Evolutionary conservation across 2,113 vertebrate species (phyloP).

Genomic region (Vombatus ursinus): DNA sequence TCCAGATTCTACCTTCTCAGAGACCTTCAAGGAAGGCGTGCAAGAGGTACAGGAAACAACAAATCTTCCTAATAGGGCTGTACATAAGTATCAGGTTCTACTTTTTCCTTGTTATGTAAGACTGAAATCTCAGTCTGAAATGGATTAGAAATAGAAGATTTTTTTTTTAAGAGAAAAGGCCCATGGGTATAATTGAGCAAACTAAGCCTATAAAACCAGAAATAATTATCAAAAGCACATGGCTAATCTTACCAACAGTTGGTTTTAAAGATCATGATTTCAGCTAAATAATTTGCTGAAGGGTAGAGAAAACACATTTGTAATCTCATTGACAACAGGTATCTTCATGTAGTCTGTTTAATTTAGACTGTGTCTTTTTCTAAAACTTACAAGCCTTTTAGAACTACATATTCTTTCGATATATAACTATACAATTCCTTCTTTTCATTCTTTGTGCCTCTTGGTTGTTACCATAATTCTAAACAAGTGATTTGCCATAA

Average conservation of each 20-base stretch:
- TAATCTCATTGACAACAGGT: background rate
- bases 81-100: constrained; percentile 57
- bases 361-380: background rate
- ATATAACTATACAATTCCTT: background rate
- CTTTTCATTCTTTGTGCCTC: background rate
- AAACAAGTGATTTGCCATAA: background rate
- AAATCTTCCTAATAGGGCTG: constrained; percentile 24
- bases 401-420: background rate
- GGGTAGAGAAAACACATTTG: background rate
- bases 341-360: background rate
- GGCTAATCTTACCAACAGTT: constrained; percentile 71
- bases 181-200: constrained; percentile 73
- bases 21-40: constrained; percentile 94
- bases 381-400: background rate
- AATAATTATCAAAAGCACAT: constrained; percentile 70
- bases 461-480: background rate
- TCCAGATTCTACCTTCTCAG: constrained; percentile 96
- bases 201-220: constrained; percentile 72
- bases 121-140: constrained; percentile 70
- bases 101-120: constrained; percentile 67
- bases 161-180: constrained; percentile 62
- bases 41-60: constrained; percentile 89
- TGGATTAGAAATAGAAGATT: constrained; percentile 76
- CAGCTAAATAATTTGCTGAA: constrained; percentile 53
- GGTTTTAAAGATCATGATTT: constrained; percentile 57